These are phyloP conservation scores for Ornithoptera priamus DNA, from an alignment of 2,888 invertebrate species.

Conservation along the genomic window DNA sequence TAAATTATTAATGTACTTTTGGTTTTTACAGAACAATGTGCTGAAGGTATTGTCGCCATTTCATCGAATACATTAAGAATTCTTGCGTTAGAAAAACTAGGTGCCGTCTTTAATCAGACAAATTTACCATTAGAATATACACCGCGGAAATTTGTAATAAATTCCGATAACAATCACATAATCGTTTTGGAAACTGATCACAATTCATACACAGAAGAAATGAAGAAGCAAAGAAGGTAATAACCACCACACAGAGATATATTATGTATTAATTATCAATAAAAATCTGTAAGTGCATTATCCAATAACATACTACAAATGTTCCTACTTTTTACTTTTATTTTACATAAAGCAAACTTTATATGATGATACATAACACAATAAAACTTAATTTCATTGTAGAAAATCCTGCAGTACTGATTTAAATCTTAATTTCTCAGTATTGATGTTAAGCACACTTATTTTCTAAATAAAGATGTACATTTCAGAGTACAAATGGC, in stretches of 20 bases:
- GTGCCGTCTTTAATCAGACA: constrained; percentile 98
- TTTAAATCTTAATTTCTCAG: background rate
- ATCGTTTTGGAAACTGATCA: constrained; percentile 98
- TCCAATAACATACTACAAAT: no score
- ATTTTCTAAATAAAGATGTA: constrained; percentile 5
- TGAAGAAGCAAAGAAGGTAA: constrained; percentile 90
- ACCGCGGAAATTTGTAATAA: constrained; percentile 96
- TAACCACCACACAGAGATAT: no score
- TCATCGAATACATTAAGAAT: constrained; percentile 98
- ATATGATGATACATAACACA: constrained; percentile 69
- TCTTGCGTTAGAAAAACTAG: constrained; percentile 97
- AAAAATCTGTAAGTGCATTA: background rate
- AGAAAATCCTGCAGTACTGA: constrained; percentile 76
- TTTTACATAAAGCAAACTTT: background rate
- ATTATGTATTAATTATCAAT: background rate
- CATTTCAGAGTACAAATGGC: constrained; percentile 93
- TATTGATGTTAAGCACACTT: background rate
- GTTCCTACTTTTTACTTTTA: background rate
- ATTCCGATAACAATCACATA: constrained; percentile 93
- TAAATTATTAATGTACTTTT: background rate
- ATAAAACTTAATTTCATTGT: constrained; percentile 55
- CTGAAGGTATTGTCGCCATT: constrained; percentile 99
- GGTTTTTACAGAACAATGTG: constrained; percentile 91
- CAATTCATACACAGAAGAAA: constrained; percentile 98
- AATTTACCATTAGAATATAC: constrained; percentile 96